A percentile compares a stretch with the other conserved stretches of the same genome.
Evolutionary conservation across 92 coral and sea anemone species (phyloP).

Genomic region (Nematostella vectensis): DNA sequence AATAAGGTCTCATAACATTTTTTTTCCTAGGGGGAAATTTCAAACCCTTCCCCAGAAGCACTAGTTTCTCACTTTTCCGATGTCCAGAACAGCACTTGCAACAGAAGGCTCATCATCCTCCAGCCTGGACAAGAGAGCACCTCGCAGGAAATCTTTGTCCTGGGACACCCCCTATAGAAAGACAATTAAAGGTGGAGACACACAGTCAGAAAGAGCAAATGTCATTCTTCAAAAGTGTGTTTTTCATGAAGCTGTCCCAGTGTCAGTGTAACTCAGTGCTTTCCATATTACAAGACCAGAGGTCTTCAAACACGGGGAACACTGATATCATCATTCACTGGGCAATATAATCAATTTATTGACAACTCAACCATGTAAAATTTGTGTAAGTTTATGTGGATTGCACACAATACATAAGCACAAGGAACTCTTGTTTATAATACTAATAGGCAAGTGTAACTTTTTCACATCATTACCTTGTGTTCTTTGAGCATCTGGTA

Average conservation of each 20-base stretch:
- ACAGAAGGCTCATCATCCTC: conserved; percentile 77
- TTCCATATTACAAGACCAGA: conserved; percentile 25
- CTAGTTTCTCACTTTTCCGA: conserved; percentile 72
- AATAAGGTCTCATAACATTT: too few species aligned
- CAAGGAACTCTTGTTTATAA: neutral
- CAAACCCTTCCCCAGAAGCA: too few species aligned
- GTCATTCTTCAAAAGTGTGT: too few species aligned
- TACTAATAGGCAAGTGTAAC: too few species aligned
- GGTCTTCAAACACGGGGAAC: conserved; percentile 67
- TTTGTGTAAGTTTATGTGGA: too few species aligned
- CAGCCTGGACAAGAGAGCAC: conserved; percentile 55
- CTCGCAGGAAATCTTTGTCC: conserved; percentile 61
- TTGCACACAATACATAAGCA: too few species aligned
- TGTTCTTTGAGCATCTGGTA: conserved; percentile 45
- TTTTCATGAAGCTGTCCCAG: too few species aligned
- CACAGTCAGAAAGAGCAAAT: too few species aligned
- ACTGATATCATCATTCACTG: conserved; percentile 46
- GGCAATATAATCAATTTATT: too few species aligned
- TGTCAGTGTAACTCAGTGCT: conserved; percentile 31
- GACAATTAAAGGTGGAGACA: neutral
- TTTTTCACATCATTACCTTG: conserved; percentile 36
- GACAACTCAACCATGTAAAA: too few species aligned
- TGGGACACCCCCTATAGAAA: too few species aligned
- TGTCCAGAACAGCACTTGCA: conserved; percentile 56
- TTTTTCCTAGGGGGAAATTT: too few species aligned